These are phyloP conservation scores for Pseudonaja textilis DNA, from an alignment of 2,113 vertebrate genomes.

Conservation along the genomic window DNA sequence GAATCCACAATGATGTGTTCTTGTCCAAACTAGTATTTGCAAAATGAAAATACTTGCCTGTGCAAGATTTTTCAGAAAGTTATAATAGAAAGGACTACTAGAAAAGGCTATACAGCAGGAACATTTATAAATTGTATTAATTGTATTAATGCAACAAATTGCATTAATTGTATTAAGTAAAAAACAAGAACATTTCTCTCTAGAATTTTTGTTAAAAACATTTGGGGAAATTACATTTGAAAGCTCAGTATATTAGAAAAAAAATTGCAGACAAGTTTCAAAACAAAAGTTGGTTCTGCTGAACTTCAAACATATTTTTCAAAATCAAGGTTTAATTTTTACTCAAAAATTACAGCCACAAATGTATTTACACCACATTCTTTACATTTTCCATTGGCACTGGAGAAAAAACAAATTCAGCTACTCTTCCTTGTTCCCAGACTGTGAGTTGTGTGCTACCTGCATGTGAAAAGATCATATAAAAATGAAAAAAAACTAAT, in stretches of 20 bases:
- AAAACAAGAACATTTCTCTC: neutral
- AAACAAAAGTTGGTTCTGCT: neutral
- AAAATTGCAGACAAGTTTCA: neutral
- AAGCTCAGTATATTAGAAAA: neutral
- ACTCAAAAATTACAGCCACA: neutral
- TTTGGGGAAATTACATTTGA: neutral
- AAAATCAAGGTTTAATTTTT: neutral
- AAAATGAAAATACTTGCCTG: neutral
- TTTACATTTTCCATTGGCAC: neutral
- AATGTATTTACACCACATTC: neutral
- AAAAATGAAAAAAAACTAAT: neutral
- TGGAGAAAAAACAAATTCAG: neutral
- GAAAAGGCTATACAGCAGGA: neutral
- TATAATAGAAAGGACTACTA: neutral
- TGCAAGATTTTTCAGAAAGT: neutral
- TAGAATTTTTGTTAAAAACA: neutral
- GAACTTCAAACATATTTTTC: neutral
- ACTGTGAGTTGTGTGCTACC: neutral
- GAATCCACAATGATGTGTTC: neutral
- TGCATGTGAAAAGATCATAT: neutral
- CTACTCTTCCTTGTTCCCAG: neutral
- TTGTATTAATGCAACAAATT: neutral
- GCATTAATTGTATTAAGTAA: neutral
- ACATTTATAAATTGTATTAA: neutral
- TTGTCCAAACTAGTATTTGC: neutral